phyloP scores from a whole-genome alignment of 2,888 invertebrate species.

The Ennomos quercinarius region DNA sequence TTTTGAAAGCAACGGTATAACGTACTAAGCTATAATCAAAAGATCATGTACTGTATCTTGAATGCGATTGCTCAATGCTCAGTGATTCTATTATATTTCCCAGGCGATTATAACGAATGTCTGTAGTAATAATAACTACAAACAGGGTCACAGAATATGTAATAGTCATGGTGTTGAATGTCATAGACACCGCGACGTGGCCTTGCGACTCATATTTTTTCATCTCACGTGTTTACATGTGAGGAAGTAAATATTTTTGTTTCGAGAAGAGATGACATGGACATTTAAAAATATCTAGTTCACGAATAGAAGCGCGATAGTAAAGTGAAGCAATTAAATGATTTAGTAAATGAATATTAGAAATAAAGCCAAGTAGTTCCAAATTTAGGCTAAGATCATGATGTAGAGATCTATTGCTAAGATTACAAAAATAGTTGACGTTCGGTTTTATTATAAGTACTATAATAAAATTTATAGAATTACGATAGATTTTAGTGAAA shows the following conservation, averaged over 20 bases:
- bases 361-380: too few relatives aligned
- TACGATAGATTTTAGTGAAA: too few relatives aligned
- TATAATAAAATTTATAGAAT: too few relatives aligned
- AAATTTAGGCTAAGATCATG: too few relatives aligned
- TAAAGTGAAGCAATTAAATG: too few relatives aligned
- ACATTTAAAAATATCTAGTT: too few relatives aligned
- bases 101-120: conserved; percentile 31
- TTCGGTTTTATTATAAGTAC: too few relatives aligned
- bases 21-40: too few relatives aligned
- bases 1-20: not conserved
- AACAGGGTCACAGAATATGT: not conserved
- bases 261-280: conserved; percentile 9
- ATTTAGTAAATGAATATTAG: too few relatives aligned
- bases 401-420: too few relatives aligned
- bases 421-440: not conserved
- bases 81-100: conserved; percentile 18
- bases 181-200: conserved; percentile 46
- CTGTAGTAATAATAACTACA: conserved; percentile 41
- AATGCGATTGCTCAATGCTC: conserved; percentile 35
- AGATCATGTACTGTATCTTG: not conserved
- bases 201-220: conserved; percentile 50
- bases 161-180: conserved; percentile 31
- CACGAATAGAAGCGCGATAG: too few relatives aligned
- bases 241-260: conserved; percentile 42
- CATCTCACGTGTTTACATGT: conserved; percentile 30